Evolutionary conservation across 1,140 invertebrate species (phyloP).

Genomic region (Batillaria attramentaria): DNA sequence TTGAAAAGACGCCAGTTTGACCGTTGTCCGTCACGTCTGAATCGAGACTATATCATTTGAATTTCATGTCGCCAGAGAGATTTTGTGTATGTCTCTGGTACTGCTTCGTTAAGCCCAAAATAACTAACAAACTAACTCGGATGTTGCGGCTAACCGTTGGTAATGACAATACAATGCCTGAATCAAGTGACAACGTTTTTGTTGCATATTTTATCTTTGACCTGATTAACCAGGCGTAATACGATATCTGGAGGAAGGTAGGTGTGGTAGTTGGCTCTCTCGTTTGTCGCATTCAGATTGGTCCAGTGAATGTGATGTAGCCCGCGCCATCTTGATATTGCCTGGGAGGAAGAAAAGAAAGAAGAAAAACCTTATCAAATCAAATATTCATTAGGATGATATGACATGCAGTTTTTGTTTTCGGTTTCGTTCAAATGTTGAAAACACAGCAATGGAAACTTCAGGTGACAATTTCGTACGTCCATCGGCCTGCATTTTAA

Average conservation of each 20-base stretch:
- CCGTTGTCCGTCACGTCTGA: too few relatives aligned
- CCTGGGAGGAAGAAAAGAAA: constrained; percentile 42
- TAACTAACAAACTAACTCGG: too few relatives aligned
- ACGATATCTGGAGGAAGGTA: constrained; percentile 38
- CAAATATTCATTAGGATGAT: background rate
- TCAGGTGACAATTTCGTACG: too few relatives aligned
- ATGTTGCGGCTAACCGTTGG: too few relatives aligned
- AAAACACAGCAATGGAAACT: background rate
- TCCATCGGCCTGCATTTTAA: too few relatives aligned
- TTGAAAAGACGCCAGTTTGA: too few relatives aligned
- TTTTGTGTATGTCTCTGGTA: too few relatives aligned
- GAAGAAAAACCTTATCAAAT: background rate
- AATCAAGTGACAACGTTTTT: too few relatives aligned
- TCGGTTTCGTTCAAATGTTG: background rate
- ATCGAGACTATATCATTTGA: too few relatives aligned
- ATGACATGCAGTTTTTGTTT: background rate
- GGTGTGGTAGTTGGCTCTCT: constrained; percentile 45
- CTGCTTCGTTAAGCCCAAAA: too few relatives aligned
- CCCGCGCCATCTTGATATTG: constrained; percentile 60
- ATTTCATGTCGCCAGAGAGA: too few relatives aligned
- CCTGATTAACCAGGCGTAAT: constrained; percentile 1
- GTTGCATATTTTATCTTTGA: constrained; percentile 15
- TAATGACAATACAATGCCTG: too few relatives aligned
- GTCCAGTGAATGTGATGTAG: constrained; percentile 57
- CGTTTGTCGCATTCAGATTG: constrained; percentile 50